Conservation (phyloP, 1,140 invertebrate genomes). For the Diorhabda elongata region DNA sequence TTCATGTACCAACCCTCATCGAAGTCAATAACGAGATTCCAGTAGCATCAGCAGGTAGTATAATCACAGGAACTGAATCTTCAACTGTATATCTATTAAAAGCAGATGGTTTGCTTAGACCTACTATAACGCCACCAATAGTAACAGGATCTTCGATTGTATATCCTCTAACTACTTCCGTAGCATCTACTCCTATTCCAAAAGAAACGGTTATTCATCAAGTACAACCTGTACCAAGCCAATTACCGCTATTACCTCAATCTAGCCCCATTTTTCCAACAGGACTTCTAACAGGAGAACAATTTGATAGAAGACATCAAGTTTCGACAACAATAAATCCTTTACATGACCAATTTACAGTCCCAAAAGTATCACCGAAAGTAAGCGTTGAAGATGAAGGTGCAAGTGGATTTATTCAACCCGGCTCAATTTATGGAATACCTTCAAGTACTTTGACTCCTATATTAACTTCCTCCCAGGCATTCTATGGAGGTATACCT, state of each 20-base stretch:
- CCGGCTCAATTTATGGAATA: background rate
- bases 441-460: background rate
- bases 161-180: background rate
- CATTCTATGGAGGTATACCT: too few relatives aligned
- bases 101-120: background rate
- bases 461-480: background rate
- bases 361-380: background rate
- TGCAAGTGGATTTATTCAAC: background rate
- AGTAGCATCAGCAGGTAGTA: background rate
- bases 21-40: slow-evolving; percentile 9
- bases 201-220: too few relatives aligned
- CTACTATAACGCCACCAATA: background rate
- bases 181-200: background rate
- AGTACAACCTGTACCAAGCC: too few relatives aligned
- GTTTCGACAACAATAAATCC: background rate
- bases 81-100: background rate
- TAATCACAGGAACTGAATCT: background rate
- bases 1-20: slow-evolving; percentile 13
- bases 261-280: background rate
- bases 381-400: background rate
- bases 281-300: background rate
- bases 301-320: background rate
- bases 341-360: background rate
- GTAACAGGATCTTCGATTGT: background rate
- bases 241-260: too few relatives aligned